These are phyloP conservation scores for Gordius sp. DNA, from an alignment of 2,888 invertebrate genomes.

Conservation along the genomic window DNA sequence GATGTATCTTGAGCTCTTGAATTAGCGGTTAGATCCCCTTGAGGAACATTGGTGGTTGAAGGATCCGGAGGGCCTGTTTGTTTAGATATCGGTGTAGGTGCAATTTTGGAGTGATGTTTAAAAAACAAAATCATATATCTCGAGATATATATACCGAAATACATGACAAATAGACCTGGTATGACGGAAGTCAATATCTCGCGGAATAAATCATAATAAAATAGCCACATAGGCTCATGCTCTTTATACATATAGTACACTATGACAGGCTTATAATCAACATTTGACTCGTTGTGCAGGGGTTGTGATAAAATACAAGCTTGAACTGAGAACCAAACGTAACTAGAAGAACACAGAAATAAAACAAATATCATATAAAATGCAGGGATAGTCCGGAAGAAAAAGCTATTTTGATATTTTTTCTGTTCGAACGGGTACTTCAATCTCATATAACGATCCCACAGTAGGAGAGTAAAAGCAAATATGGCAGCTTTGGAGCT, in stretches of 20 bases:
- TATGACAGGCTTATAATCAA: too few relatives aligned
- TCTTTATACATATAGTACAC: not conserved
- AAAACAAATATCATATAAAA: too few relatives aligned
- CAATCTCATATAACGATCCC: not conserved
- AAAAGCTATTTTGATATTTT: not conserved
- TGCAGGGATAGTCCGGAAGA: too few relatives aligned
- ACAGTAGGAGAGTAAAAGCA: not conserved
- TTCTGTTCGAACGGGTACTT: not conserved
- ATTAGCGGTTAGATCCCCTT: too few relatives aligned
- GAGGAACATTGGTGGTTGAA: not conserved
- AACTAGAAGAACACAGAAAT: too few relatives aligned
- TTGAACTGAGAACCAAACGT: not conserved
- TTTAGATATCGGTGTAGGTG: too few relatives aligned
- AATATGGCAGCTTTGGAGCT: not conserved
- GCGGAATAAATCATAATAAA: not conserved
- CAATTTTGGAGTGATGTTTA: not conserved
- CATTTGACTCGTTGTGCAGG: too few relatives aligned
- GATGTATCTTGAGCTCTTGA: too few relatives aligned
- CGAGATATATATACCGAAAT: not conserved
- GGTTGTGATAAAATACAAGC: too few relatives aligned
- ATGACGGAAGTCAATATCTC: not conserved
- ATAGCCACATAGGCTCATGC: constrained; percentile 7
- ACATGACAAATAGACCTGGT: not conserved
- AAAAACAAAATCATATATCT: not conserved
- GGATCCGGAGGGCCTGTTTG: not conserved